Conservation (phyloP, 2,888 invertebrate species). For the Clostera curtula region DNA sequence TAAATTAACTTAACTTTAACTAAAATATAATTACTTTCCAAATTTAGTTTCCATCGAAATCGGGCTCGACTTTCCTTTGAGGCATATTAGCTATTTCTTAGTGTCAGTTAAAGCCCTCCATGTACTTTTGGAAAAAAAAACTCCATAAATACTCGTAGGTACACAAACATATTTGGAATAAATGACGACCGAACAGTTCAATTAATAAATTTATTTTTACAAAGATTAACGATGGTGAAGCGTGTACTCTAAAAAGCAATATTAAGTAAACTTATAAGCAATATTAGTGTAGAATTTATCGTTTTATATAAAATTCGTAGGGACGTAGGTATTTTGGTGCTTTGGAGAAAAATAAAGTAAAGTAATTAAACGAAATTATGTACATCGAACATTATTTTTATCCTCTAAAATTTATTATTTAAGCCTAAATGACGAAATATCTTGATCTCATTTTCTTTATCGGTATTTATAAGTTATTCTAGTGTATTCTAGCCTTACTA, state of each 20-base stretch:
- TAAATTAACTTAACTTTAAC: too few species aligned
- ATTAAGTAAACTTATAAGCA: conserved; percentile 66
- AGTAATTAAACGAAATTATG: conserved; percentile 44
- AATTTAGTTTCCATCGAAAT: too few species aligned
- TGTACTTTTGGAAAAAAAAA: too few species aligned
- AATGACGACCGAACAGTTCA: conserved; percentile 22
- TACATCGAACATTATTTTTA: conserved; percentile 52
- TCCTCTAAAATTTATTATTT: background rate
- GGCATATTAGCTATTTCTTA: too few species aligned
- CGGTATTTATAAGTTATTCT: conserved; percentile 18
- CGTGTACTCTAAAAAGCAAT: conserved; percentile 68
- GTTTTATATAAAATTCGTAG: conserved; percentile 51
- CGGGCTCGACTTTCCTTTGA: too few species aligned
- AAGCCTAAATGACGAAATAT: too few species aligned
- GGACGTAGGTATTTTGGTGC: conserved; percentile 62
- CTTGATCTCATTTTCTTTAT: background rate
- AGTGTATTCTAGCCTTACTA: conserved; percentile 27
- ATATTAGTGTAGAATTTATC: conserved; percentile 58
- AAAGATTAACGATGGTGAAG: conserved; percentile 43
- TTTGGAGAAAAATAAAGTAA: conserved; percentile 51
- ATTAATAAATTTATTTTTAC: conserved; percentile 36
- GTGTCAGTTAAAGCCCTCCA: too few species aligned
- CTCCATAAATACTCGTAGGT: too few species aligned
- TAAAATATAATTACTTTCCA: too few species aligned
- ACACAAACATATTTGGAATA: too few species aligned